These are phyloP conservation scores for Callosobruchus maculatus DNA, from an alignment of 2,888 invertebrate genomes.

Conservation along the genomic window DNA sequence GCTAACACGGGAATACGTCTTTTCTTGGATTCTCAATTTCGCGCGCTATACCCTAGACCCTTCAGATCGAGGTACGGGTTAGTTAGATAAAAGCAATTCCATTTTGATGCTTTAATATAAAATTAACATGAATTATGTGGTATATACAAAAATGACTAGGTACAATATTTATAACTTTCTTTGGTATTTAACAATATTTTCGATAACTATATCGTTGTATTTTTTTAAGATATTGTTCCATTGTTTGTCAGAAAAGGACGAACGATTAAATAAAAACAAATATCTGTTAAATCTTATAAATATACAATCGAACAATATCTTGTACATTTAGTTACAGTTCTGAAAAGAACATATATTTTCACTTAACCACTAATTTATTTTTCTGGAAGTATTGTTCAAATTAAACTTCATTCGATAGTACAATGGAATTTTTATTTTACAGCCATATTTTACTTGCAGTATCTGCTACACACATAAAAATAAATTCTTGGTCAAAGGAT, in stretches of 20 bases:
- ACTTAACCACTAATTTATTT: neutral
- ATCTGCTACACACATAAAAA: no score
- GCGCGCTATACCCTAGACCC: no score
- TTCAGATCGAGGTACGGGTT: no score
- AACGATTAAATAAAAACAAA: neutral
- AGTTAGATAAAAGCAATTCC: neutral
- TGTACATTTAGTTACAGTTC: neutral
- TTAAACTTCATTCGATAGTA: no score
- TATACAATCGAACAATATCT: neutral
- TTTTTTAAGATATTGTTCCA: constrained; percentile 4
- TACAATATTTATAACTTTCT: constrained; percentile 22
- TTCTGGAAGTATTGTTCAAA: no score
- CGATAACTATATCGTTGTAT: constrained; percentile 22
- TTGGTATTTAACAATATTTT: constrained; percentile 21
- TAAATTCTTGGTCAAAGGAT: no score
- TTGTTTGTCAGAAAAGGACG: neutral
- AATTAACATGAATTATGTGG: constrained; percentile 29
- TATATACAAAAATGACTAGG: constrained; percentile 33
- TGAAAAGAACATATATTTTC: neutral
- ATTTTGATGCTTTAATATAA: constrained; percentile 22
- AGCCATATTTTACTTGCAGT: no score
- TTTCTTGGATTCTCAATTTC: no score
- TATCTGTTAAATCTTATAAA: neutral
- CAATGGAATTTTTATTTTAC: no score
- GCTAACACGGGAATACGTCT: no score